A percentile compares a stretch with the other conserved stretches of the same genome.
Conservation (phyloP, 2,888 invertebrate genomes). For the Hypomecis atomaria region DNA sequence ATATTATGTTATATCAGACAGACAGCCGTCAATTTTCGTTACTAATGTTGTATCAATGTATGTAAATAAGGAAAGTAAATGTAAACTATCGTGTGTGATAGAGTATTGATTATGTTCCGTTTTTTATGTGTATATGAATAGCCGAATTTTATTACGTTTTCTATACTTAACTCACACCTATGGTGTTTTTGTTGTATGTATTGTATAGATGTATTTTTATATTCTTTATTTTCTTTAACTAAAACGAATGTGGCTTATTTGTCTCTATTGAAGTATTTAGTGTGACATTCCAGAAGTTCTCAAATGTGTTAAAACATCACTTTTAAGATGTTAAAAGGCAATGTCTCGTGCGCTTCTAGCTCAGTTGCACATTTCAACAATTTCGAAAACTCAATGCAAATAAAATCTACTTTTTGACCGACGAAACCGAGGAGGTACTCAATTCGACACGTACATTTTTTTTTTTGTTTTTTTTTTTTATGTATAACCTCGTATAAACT, state of each 20-base stretch:
- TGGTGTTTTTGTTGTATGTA: constrained; percentile 20
- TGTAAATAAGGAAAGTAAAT: constrained; percentile 41
- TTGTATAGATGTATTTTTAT: constrained; percentile 23
- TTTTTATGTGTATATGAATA: constrained; percentile 35
- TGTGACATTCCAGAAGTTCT: constrained; percentile 28
- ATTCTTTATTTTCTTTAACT: constrained; percentile 18
- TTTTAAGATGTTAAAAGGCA: background rate
- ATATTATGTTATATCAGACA: constrained; percentile 14
- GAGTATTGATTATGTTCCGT: constrained; percentile 27
- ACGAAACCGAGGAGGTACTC: too few species aligned
- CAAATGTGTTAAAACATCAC: constrained; percentile 5
- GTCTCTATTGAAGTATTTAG: constrained; percentile 11
- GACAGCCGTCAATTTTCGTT: constrained; percentile 20
- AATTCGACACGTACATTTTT: too few species aligned
- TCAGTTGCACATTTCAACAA: too few species aligned
- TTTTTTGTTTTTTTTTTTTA: too few species aligned
- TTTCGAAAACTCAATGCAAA: too few species aligned
- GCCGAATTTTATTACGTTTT: constrained; percentile 28
- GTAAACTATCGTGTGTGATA: constrained; percentile 23
- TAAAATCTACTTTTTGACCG: too few species aligned
- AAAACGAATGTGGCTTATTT: constrained; percentile 20
- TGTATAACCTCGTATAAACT: too few species aligned
- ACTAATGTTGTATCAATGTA: constrained; percentile 38
- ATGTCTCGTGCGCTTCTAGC: too few species aligned
- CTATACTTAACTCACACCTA: constrained; percentile 36